Evolutionary conservation across 1,140 invertebrate genomes (phyloP), one percentile per base, ranked within the genome.

Genomic region (honey bee (Apis mellifera)): DNA sequence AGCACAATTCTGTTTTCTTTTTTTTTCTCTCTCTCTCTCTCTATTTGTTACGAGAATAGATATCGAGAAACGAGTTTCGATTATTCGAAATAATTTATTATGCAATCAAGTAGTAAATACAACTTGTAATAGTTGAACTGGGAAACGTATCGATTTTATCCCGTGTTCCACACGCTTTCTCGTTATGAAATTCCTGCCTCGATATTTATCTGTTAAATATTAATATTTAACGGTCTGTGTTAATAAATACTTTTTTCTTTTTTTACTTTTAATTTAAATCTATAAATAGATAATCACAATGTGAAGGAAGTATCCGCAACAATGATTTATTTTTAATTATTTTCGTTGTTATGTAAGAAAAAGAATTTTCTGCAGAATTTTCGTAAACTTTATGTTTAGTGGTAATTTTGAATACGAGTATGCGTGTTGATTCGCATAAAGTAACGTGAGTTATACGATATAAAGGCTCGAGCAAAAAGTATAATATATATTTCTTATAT

Each of bases 221-320:
- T 13, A 54, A 7, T 70, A n/a, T n/a, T 54, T n/a, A 19, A 42
- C 54, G 71, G 59, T 55, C 71, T 48, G 48, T n/a, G n/a, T 1
- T 32, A 42, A 59, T 32, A 42, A 12, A 3, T 13, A 19, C 9
- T 59, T 59, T 60, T 21, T n/a, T n/a, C n/a, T 64, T 65, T 48
- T 17, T 21, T 17, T 48, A 26, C 48, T 23, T 15, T 32, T 77
- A 9, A 19, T 17, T 17, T 21, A 12, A 42, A 8, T n/a, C 55
- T 73, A 55, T 52, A 77, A 66, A 55, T 77, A 77, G 52, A 9
- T 42, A 26, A 26, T 32, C 11, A 50, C 62, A 32, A 64, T n/a
- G 19, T 15, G 9, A 17, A 23, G 15, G 42, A 42, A 21, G 1
- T 55, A 42, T 9, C 17, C 23, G n/a, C 2, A 19, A 54, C 32